These are phyloP conservation scores for Apamea monoglypha DNA, from an alignment of 2,888 invertebrate species.

Conservation along the genomic window DNA sequence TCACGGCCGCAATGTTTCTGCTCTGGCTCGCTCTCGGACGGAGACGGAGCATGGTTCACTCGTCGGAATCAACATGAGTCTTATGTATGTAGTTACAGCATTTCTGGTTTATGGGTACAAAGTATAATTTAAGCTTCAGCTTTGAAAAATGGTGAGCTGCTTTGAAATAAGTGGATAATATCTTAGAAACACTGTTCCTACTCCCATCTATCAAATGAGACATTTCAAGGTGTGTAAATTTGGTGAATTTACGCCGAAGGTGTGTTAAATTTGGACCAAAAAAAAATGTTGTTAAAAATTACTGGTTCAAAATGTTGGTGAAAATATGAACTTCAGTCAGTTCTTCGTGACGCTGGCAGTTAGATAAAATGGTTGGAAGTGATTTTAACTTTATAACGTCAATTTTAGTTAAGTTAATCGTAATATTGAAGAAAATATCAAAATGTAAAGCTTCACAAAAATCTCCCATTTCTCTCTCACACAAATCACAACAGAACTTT, in stretches of 20 bases:
- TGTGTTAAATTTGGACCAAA: background rate
- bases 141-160: background rate
- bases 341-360: background rate
- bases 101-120: conserved; percentile 23
- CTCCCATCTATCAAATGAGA: background rate
- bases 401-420: background rate
- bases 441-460: background rate
- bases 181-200: background rate
- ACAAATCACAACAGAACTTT: conserved; percentile 19
- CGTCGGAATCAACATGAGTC: conserved; percentile 78
- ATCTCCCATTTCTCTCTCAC: background rate
- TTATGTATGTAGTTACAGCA: conserved; percentile 74
- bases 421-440: background rate
- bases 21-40: conserved; percentile 85
- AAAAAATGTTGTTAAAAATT: background rate
- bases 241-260: background rate
- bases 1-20: conserved; percentile 84
- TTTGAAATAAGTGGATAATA: background rate
- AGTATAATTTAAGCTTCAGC: background rate
- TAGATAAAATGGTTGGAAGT: background rate
- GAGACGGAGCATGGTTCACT: conserved; percentile 79
- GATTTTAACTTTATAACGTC: background rate
- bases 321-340: background rate
- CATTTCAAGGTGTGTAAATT: background rate
- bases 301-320: no score